Percentiles rank a stretch among this genome's conserved stretches.
Evolutionary conservation across 2,113 vertebrate genomes (phyloP).

Genomic region (Zosterops japonicus): DNA sequence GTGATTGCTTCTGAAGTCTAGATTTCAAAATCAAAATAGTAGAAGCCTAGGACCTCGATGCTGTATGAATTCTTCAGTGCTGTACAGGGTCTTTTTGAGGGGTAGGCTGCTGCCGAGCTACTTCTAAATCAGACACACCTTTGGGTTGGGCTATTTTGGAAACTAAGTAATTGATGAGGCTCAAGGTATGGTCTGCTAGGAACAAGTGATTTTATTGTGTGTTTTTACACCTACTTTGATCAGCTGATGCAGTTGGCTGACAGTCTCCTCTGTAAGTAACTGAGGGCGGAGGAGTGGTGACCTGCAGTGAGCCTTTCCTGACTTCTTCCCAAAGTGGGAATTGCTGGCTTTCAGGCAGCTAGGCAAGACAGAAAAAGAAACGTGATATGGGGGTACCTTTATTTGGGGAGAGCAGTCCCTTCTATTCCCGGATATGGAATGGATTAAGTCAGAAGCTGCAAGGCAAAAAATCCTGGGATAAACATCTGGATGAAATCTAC

Average conservation of each 20-base stretch:
- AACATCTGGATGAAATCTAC: conserved; percentile 65
- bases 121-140: conserved; percentile 51
- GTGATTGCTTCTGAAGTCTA: background rate
- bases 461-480: conserved; percentile 53
- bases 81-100: background rate
- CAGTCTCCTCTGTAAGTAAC: background rate
- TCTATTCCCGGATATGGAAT: conserved; percentile 65
- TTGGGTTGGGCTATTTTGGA: conserved; percentile 66
- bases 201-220: conserved; percentile 32
- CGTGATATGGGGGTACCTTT: conserved; percentile 67
- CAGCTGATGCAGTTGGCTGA: background rate
- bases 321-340: background rate
- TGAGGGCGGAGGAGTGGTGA: background rate
- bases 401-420: conserved; percentile 46
- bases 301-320: background rate
- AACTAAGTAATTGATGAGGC: conserved; percentile 11
- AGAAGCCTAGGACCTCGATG: background rate
- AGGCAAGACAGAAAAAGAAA: background rate
- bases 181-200: conserved; percentile 21
- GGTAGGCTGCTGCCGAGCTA: background rate
- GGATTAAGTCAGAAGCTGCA: conserved; percentile 43
- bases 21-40: background rate
- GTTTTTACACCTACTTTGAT: background rate
- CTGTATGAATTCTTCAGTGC: background rate
- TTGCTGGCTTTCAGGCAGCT: background rate